Percentiles rank a stretch among this genome's conserved stretches.
These are phyloP conservation scores for Montipora foliosa DNA, from an alignment of 64 coral and sea anemone genomes.

Conservation along the genomic window DNA sequence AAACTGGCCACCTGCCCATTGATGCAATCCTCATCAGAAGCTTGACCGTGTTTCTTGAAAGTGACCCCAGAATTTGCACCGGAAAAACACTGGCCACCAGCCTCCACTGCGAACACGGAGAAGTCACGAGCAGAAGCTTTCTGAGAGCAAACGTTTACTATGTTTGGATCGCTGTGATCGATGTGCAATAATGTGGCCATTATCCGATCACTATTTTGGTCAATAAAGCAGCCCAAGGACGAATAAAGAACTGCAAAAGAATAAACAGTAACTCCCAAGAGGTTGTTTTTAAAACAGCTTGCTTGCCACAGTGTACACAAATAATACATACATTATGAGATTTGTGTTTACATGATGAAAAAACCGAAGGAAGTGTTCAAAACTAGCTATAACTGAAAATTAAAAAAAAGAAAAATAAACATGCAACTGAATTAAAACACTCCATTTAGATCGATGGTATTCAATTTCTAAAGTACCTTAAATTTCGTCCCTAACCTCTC, in stretches of 20 bases:
- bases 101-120: conserved; percentile 23
- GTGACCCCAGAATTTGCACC: conserved; percentile 6
- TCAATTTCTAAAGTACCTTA: no score
- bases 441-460: no score
- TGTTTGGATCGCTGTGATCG: neutral
- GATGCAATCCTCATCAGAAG: neutral
- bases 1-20: conserved; percentile 9
- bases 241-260: neutral
- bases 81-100: conserved; percentile 20
- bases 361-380: no score
- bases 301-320: no score
- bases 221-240: neutral
- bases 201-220: neutral
- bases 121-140: neutral
- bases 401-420: no score
- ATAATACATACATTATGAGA: no score
- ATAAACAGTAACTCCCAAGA: no score
- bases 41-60: conserved; percentile 5
- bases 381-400: no score
- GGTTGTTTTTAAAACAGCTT: no score
- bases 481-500: no score
- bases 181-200: neutral
- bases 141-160: neutral
- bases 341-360: no score
- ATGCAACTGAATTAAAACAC: no score